These are phyloP conservation scores for Hirundo rustica DNA, from an alignment of 2,797 vertebrate genomes.

Conservation along the genomic window DNA sequence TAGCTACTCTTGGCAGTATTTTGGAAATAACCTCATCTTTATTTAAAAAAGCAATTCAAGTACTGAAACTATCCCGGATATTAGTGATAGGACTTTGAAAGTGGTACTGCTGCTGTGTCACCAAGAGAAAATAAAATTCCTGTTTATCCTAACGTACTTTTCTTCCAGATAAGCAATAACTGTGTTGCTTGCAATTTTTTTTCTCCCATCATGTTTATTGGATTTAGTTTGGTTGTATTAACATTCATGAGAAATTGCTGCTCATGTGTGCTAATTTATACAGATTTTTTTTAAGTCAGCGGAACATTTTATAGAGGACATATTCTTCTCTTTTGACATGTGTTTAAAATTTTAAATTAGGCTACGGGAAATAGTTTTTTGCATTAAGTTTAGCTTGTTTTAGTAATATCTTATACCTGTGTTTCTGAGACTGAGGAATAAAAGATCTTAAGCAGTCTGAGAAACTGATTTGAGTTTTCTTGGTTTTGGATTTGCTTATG, in stretches of 20 bases:
- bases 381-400: neutral
- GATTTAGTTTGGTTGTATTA: constrained; percentile 34
- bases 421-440: neutral
- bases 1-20: neutral
- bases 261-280: constrained; percentile 13
- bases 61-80: neutral
- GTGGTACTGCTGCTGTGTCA: neutral
- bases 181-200: neutral
- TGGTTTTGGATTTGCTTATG: neutral
- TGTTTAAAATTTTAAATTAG: neutral
- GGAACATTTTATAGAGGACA: neutral
- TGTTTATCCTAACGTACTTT: neutral
- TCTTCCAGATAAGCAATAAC: constrained; percentile 10
- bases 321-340: neutral
- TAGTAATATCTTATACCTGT: neutral
- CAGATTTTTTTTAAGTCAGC: neutral
- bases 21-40: neutral
- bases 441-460: neutral
- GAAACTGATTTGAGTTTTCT: neutral
- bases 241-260: constrained; percentile 36
- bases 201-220: neutral
- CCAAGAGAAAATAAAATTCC: neutral
- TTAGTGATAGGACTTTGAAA: neutral
- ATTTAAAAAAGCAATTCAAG: constrained; percentile 6
- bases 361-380: neutral